Base-by-base conservation (phyloP, 2,797 vertebrate species). In the Harpagifer antarcticus region DNA sequence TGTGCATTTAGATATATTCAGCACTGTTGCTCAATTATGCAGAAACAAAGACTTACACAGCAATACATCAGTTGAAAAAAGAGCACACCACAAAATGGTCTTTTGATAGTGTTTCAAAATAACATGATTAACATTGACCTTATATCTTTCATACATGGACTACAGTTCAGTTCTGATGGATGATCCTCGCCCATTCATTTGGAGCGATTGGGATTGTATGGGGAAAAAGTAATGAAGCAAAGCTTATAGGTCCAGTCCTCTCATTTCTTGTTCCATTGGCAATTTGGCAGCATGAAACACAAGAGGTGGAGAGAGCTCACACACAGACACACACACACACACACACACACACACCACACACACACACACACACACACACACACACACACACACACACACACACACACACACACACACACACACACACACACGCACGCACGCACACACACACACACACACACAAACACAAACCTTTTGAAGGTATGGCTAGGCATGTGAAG, bases 241-340 rank as follows among this genome's bases (percentile, higher is more conserved):
- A 68, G 11, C 72, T 88, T 88, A 91, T 86, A 72, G 64, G 74
- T 68, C 73, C 60, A 10, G 52, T 68, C 70, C 16, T 44, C 72
- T 86, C 79, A 50, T 85, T 86, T 82, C 69, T 76, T 59, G 47
- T 77, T 67, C 81, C 60, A 59, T 59, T 64, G 72, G 87, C 81
- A 89, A 84, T 84, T 68, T 93, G 88, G 90, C 83, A 91, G 84
- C 70, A 67, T 86, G 86, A 84, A 77, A 73, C 68, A 83, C 67
- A 78, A 75, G 59, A 68, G 67, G 33, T 65, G 74, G 48, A 78
- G 72, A 13, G 37, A 68, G 72, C 48, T 20, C 14, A 47, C 54
- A 50, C 42, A 27, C 19, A 56, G 63, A 68, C 58, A 55, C 33
- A 63, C 27, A 58, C 67, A 52, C 52, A 59, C 47, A 49, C 61